phyloP scores from a whole-genome alignment of 1,140 invertebrate genomes.

The Vollenhovia emeryi region DNA sequence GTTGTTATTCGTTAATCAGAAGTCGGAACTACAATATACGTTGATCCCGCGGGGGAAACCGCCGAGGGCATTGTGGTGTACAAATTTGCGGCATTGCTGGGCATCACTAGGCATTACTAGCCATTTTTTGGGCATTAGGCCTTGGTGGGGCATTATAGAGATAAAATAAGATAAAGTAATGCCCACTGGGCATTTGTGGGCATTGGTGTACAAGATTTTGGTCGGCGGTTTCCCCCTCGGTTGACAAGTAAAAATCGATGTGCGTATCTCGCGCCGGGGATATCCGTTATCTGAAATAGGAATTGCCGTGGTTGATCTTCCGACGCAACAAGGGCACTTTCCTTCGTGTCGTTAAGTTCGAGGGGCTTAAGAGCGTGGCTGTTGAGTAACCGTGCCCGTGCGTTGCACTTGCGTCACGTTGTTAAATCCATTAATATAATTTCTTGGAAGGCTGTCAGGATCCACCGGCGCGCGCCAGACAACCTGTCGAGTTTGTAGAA shows the following conservation, averaged over 20 bases:
- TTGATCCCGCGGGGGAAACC: too few species aligned
- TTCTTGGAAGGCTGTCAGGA: conserved; percentile 12
- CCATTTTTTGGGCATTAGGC: too few species aligned
- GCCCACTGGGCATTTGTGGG: too few species aligned
- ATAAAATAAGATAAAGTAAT: too few species aligned
- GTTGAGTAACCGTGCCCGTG: not conserved
- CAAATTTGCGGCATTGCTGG: too few species aligned
- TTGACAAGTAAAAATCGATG: conserved; percentile 9
- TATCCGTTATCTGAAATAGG: not conserved
- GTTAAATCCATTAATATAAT: conserved; percentile 22
- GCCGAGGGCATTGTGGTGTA: too few species aligned
- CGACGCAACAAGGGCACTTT: not conserved
- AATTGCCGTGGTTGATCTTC: not conserved
- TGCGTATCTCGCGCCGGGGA: not conserved
- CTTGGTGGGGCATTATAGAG: too few species aligned
- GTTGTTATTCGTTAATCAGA: too few species aligned
- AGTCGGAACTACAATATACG: too few species aligned
- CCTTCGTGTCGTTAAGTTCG: not conserved
- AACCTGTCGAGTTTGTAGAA: conserved; percentile 21
- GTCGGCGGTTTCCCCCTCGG: too few species aligned
- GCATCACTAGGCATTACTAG: too few species aligned
- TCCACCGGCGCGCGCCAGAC: conserved; percentile 8
- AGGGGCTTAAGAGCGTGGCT: not conserved
- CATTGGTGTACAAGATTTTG: too few species aligned
- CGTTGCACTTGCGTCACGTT: not conserved